These are phyloP conservation scores for Cosmopolites sordidus DNA, from an alignment of 2,888 invertebrate genomes.

Conservation along the genomic window DNA sequence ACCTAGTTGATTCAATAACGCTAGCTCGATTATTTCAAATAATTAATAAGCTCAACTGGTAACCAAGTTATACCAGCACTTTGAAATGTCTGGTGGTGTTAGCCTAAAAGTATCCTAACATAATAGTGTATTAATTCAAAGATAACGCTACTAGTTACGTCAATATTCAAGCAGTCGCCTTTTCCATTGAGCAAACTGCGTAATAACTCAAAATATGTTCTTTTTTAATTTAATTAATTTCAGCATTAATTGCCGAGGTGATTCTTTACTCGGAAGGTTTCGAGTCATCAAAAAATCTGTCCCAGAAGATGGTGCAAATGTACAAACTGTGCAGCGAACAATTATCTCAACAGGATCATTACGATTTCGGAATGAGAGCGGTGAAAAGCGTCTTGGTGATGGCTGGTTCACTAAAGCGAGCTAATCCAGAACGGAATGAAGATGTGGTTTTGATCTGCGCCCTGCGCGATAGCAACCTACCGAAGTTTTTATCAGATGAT, in stretches of 20 bases:
- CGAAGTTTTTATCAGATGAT: constrained; percentile 84
- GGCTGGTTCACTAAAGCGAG: constrained; percentile 85
- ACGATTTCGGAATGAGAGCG: constrained; percentile 91
- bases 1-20: too few species aligned
- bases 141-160: too few species aligned
- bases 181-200: too few species aligned
- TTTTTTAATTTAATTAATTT: constrained; percentile 28
- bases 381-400: constrained; percentile 90
- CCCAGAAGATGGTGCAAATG: constrained; percentile 90
- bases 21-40: too few species aligned
- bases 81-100: too few species aligned
- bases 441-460: constrained; percentile 82
- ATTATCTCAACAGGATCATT: constrained; percentile 86
- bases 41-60: too few species aligned
- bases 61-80: too few species aligned
- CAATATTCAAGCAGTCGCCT: too few species aligned
- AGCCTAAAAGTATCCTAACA: too few species aligned
- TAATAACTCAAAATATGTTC: too few species aligned
- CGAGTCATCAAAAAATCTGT: constrained; percentile 80
- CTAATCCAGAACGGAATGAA: constrained; percentile 78
- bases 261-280: constrained; percentile 92
- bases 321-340: constrained; percentile 89
- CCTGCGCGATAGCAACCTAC: constrained; percentile 82
- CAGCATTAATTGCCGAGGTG: constrained; percentile 82
- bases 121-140: too few species aligned